A percentile compares a stretch with the other conserved stretches of the same genome.
These are phyloP conservation scores for Trialeurodes vaporariorum DNA, from an alignment of 1,140 invertebrate species.

Conservation along the genomic window DNA sequence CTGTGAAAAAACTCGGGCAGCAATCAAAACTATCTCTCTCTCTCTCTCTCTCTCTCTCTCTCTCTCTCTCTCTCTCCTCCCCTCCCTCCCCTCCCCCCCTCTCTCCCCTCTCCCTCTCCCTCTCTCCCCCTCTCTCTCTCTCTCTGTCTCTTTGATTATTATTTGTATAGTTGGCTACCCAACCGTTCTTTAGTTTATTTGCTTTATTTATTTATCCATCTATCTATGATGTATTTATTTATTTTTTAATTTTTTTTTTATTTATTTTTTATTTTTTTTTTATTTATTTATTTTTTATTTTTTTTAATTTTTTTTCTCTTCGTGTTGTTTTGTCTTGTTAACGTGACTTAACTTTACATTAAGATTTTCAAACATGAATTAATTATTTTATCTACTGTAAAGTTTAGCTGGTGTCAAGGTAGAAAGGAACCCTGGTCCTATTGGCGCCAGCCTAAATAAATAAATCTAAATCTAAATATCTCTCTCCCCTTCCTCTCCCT, in stretches of 20 bases:
- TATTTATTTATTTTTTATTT: not conserved
- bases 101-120: not conserved
- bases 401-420: too few species aligned
- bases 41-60: not conserved
- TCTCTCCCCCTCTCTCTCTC: not conserved
- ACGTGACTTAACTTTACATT: too few species aligned
- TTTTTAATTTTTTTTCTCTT: not conserved
- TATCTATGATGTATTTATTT: slow-evolving; percentile 1
- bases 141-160: not conserved
- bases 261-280: not conserved
- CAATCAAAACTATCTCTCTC: too few species aligned
- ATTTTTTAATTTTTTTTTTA: slow-evolving; percentile 4
- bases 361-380: not conserved
- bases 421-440: too few species aligned
- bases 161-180: too few species aligned
- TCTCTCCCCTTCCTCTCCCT: too few species aligned
- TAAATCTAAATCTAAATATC: too few species aligned
- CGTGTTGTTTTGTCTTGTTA: too few species aligned
- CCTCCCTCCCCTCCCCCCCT: not conserved
- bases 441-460: not conserved
- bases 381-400: not conserved
- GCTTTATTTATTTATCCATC: too few species aligned
- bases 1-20: not conserved
- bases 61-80: not conserved
- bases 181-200: too few species aligned